These are phyloP conservation scores for Spilosoma lubricipeda DNA, from an alignment of 2,888 invertebrate species.

Conservation along the genomic window DNA sequence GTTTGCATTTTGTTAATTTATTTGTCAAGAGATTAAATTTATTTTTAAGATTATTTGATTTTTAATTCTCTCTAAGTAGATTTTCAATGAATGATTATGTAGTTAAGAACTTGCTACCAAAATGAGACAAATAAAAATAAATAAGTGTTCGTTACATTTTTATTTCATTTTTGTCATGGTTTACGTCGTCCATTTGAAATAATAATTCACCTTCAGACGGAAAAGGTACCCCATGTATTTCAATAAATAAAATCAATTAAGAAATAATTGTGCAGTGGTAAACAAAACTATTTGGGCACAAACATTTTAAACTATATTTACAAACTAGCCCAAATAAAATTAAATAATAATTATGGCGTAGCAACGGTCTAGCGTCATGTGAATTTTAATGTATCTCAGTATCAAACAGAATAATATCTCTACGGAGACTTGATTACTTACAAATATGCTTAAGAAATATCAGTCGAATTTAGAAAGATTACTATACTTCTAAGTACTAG, in stretches of 20 bases:
- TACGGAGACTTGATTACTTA: slow-evolving; percentile 54
- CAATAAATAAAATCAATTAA: slow-evolving; percentile 76
- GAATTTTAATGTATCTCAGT: slow-evolving; percentile 37
- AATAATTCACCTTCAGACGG: slow-evolving; percentile 72
- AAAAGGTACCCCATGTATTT: slow-evolving; percentile 81
- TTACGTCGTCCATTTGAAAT: slow-evolving; percentile 82
- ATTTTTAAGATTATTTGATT: slow-evolving; percentile 72
- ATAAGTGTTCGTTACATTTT: slow-evolving; percentile 50
- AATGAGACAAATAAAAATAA: slow-evolving; percentile 36
- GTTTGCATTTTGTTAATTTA: slow-evolving; percentile 82
- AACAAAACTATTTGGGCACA: slow-evolving; percentile 64
- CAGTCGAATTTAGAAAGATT: slow-evolving; percentile 78
- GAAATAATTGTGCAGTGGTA: slow-evolving; percentile 62
- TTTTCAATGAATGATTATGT: neutral
- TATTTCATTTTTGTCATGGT: slow-evolving; percentile 74
- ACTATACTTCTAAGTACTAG: slow-evolving; percentile 73
- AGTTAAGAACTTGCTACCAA: slow-evolving; percentile 11
- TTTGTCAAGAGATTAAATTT: slow-evolving; percentile 84
- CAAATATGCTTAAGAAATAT: slow-evolving; percentile 80
- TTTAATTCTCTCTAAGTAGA: slow-evolving; percentile 40
- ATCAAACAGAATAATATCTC: slow-evolving; percentile 40
- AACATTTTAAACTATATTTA: slow-evolving; percentile 74
- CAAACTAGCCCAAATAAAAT: slow-evolving; percentile 66
- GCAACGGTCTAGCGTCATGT: slow-evolving; percentile 44
- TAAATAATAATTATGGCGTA: slow-evolving; percentile 62